phyloP scores from a whole-genome alignment of 1,140 invertebrate species.

The Brachionus angularis region DNA sequence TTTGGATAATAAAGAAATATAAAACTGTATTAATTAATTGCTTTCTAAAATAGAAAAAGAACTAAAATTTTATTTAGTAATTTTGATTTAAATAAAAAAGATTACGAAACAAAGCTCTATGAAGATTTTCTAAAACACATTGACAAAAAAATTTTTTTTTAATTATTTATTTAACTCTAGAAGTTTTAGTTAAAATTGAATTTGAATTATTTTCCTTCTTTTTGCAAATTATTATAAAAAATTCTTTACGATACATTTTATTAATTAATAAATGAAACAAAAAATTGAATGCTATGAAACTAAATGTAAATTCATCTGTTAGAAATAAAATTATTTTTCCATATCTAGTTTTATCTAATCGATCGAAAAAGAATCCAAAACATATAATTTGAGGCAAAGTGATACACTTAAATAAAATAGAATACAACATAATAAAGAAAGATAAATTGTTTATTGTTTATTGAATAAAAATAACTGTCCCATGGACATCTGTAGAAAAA shows the following conservation, averaged over 20 bases:
- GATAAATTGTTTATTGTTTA: conserved; percentile 18
- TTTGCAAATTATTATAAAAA: neutral
- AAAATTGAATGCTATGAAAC: conserved; percentile 35
- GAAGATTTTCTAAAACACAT: too few species aligned
- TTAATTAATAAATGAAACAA: conserved; percentile 11
- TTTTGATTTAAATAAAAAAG: too few species aligned
- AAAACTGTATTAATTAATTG: too few species aligned
- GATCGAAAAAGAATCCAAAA: conserved; percentile 14
- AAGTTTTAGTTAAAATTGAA: neutral
- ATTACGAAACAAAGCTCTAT: too few species aligned
- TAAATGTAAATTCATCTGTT: conserved; percentile 3
- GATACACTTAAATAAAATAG: neutral
- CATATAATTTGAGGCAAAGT: conserved; percentile 1
- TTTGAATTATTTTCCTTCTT: neutral
- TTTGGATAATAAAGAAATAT: too few species aligned
- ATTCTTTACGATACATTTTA: conserved; percentile 13
- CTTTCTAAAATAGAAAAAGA: too few species aligned
- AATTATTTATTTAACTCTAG: neutral
- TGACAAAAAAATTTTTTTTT: too few species aligned
- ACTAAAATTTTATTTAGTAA: too few species aligned
- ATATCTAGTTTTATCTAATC: neutral
- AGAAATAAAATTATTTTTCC: neutral
- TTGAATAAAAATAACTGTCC: too few species aligned
- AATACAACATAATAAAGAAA: conserved; percentile 9
- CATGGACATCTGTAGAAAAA: too few species aligned